Evolutionary conservation across 23 tunicate species (phyloP), one percentile per base, ranked within the genome.

Genomic region (Halocynthia roretzi): DNA sequence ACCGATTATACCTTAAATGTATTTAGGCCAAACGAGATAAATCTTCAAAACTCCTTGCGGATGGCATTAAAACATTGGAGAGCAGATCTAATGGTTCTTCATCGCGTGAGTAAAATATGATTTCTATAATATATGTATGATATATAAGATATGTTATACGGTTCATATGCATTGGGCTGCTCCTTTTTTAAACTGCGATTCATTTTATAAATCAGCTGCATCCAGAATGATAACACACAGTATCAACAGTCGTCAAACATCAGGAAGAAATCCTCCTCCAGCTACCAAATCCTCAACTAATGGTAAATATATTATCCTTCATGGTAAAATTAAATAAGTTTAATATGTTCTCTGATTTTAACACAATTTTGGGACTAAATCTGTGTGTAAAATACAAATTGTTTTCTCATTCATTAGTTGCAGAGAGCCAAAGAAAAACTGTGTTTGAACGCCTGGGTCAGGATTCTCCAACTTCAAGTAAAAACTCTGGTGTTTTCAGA

Each of bases 361-460:
- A 1, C 2, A 15, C n/a, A 60, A 60, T 60, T 15, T 15, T 11
- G 22, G 12, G 71, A 0, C 22, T 12, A 11, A 67, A 67, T 67
- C 2, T 67, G 19, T 15, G 23, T 17, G 5, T 17, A 17, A 75
- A 53, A 44, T 53, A 52, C 15, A 6, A 22, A 44, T 12, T 49
- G 10, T 75, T 53, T 53, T 67, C 12, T 1, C 15, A 15, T 68
- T 68, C 21, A n/a, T 68, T 15, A 17, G 23, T 11, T 49, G 71
- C 52, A 40, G 81, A 44, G 18, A 71, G 15, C 17, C 31, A 70
- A 67, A 48, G 53, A 31, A 81, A 67, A 51, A 80, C 93, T 0
- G 93, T 87, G 0, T 87, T 87, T 54, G 61, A 76, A 7, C 77
- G 93, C 17, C 83, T 87, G 23, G 93, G 93, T 22, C 48, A 76